Conservation (phyloP, 2,113 vertebrate species). For the Gallinago jamesoni region DNA sequence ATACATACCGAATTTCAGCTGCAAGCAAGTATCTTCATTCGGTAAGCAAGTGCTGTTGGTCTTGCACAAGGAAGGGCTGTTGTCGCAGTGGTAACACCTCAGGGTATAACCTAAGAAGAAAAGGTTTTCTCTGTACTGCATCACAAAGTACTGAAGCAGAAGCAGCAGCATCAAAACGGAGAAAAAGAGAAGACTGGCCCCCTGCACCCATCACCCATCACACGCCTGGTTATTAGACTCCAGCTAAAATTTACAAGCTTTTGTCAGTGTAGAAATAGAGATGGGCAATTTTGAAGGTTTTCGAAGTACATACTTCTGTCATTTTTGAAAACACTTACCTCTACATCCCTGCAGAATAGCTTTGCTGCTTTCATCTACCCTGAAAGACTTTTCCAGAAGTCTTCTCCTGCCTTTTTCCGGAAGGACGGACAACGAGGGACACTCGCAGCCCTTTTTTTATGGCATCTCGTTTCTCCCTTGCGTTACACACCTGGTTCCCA, state of each 20-base stretch:
- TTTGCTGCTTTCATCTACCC: not conserved
- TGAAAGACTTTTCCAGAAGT: not conserved
- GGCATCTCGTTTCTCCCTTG: not conserved
- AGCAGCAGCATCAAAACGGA: not conserved
- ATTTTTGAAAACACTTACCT: not conserved
- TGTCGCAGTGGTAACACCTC: conserved; percentile 64
- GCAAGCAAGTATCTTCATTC: conserved; percentile 55
- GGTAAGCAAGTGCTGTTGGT: conserved; percentile 51
- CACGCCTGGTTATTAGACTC: not conserved
- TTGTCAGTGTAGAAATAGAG: not conserved
- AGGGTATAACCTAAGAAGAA: conserved; percentile 37
- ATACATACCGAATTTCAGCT: conserved; percentile 60
- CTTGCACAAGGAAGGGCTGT: conserved; percentile 62
- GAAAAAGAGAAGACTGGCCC: not conserved
- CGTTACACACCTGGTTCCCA: not conserved
- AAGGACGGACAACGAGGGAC: not conserved
- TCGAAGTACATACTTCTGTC: not conserved
- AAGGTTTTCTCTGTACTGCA: not conserved
- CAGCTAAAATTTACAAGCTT: not conserved
- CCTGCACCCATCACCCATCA: not conserved
- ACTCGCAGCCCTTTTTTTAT: not conserved
- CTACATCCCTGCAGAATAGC: not conserved
- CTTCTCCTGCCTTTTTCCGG: not conserved
- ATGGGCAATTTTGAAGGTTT: not conserved
- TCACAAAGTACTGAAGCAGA: not conserved